Base-by-base conservation (phyloP, 2,113 vertebrate species). In the Brachypteracias leptosomus region DNA sequence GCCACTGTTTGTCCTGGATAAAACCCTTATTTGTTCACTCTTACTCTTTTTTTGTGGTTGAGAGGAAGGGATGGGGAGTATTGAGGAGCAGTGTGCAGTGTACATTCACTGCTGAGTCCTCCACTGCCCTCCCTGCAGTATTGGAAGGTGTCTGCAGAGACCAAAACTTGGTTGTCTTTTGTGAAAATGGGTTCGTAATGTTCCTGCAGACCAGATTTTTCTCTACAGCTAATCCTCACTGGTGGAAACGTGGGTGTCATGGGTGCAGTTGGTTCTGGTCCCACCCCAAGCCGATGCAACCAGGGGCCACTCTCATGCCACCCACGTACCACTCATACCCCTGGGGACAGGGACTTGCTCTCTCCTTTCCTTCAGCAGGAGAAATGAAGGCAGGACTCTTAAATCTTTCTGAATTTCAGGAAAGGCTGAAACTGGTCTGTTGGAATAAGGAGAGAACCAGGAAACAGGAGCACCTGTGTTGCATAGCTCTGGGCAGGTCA, bases 401-500 rank as follows among this genome's bases (percentile, higher is more conserved):
- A n/a, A 49, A 9, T 40, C 20, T 28, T 9, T 35, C 7, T 21
- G 62, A 79, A 42, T 49, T 59, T 72, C 77, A 92, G 52, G 36
- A 84, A 65, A 46, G 44, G 21, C 36, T 78, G 22, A 44, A 88
- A 52, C n/a, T 31, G 11, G 19, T 72, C 35, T 70, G 16, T n/a
- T 81, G 66, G 47, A 86, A 44, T 49, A n/a, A 72, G 84, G 36
- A 35, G 49, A 80, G 55, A 76, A 77, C 49, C 67, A 86, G 82
- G 95, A 96, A 93, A 62, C 31, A 55, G 57, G 44, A 92, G 82
- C 86, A 90, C 76, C 58, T 93, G 73, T 92, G 65, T 89, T 94
- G 36, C 70, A 68, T 95, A 95, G 92, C 93, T 96, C 75, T 89
- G 70, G 76, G 88, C 86, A 85, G 49, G 44, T 90, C 86, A 90